Conservation (phyloP, 64 coral and sea anemone species). For the Actinia tenebrosa region DNA sequence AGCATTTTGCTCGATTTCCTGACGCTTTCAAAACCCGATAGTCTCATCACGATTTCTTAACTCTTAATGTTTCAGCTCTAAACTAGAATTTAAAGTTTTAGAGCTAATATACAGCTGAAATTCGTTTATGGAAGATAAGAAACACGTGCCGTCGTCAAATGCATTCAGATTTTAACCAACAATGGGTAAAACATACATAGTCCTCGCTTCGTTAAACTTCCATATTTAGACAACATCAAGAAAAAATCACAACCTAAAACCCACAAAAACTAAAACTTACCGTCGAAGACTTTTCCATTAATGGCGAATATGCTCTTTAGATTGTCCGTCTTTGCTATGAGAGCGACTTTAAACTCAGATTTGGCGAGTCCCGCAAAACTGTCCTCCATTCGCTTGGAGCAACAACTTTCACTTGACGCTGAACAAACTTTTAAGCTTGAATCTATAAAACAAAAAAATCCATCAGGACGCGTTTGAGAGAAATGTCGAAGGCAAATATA, state of each 20-base stretch:
- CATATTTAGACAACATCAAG: constrained; percentile 12
- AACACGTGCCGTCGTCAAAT: neutral
- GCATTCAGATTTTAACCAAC: neutral
- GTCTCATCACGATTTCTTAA: neutral
- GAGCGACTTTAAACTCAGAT: neutral
- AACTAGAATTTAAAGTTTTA: neutral
- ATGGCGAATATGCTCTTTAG: neutral
- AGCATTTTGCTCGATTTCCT: neutral
- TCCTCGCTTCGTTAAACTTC: constrained; percentile 7
- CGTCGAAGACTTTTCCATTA: constrained; percentile 3
- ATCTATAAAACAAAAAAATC: neutral
- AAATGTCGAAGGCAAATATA: neutral
- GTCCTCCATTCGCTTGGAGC: neutral
- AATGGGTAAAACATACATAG: neutral
- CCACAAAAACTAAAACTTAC: neutral
- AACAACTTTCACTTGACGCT: neutral
- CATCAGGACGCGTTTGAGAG: neutral
- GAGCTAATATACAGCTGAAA: neutral
- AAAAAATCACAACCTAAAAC: constrained; percentile 8
- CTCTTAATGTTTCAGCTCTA: neutral
- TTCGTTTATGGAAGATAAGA: neutral
- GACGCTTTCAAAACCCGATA: neutral
- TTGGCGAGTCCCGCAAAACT: constrained; percentile 5
- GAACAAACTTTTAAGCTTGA: constrained; percentile 17
- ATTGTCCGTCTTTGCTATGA: neutral